Evolutionary conservation across 2,888 invertebrate genomes (phyloP), one percentile per base, ranked within the genome.

Genomic region (Dasypolia templi): DNA sequence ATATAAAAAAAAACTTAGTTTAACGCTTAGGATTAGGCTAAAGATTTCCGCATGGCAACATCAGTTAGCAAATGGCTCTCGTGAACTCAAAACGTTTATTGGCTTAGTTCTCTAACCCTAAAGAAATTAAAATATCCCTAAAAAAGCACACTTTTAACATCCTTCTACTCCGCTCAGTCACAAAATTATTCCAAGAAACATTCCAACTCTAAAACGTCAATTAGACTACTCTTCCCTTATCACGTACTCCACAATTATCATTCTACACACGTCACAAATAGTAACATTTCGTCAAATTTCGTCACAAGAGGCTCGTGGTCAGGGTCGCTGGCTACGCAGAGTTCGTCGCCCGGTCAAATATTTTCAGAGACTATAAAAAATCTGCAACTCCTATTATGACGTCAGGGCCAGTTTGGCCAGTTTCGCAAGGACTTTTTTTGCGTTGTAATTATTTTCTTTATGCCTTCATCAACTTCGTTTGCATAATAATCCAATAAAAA

Each of bases 331-430:
- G 89, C 89, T 87, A 78, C 79, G 72, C 65, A 44, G 90, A 90
- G 95, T 92, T 94, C 95, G 87, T 91, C 89, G 95, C 87, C 95
- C 95, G 95, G 92, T 93, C 93, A 94, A 92, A 94, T 91, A 95
- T 95, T 95, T 93, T 91, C 85, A 84, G 91, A 87, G 89, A 89
- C 89, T 90, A 92, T 89, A 91, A 92, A 93, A 94, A 93, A 93
- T 92, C 89, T 92, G 92, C 94, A 93, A 82, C 88, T 92, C 90
- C 93, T 93, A 94, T 94, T 93, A 94, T 93, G 94, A 92, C 91
- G 91, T 92, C 92, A 93, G 89, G 89, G 85, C 91, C 91, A 77
- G 92, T 85, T 89, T 83, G 87, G 82, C 89, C 74, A 88, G 90
- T 91, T 91, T 89, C 81, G 72, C 87, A 87, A 87, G 86, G 86